phyloP scores from a whole-genome alignment of 2,797 vertebrate genomes.

The Clarias pachynema region DNA sequence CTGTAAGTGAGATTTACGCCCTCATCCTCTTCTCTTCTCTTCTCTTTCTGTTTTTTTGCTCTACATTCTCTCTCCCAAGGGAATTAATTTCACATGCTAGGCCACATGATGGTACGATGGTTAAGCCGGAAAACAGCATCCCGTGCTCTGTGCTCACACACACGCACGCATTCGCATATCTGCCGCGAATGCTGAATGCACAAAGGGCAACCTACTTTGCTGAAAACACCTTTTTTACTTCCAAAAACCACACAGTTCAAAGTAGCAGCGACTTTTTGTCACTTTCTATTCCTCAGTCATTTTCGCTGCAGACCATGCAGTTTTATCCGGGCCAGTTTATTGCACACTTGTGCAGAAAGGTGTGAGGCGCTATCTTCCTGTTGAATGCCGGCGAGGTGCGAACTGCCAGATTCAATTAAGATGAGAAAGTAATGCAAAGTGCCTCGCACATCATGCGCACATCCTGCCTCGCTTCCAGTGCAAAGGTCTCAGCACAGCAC shows the following conservation, averaged over 20 bases:
- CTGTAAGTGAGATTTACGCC: conserved; percentile 63
- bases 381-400: conserved; percentile 38
- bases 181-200: conserved; percentile 33
- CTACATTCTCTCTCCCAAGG: conserved; percentile 4
- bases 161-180: conserved; percentile 8
- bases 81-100: conserved; percentile 35
- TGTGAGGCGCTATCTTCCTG: conserved; percentile 38
- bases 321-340: conserved; percentile 51
- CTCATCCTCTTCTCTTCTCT: neutral
- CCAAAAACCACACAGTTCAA: conserved; percentile 39
- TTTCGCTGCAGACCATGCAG: conserved; percentile 44
- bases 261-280: conserved; percentile 34
- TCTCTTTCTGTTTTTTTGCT: conserved; percentile 5
- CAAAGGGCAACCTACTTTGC: conserved; percentile 35
- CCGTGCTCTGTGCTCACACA: conserved; percentile 20
- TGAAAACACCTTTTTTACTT: conserved; percentile 41
- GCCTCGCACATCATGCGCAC: conserved; percentile 14
- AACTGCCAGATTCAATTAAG: conserved; percentile 53
- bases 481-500: conserved; percentile 2
- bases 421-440: conserved; percentile 23
- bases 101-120: conserved; percentile 27
- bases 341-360: conserved; percentile 51
- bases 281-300: conserved; percentile 1
- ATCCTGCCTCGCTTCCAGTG: neutral
- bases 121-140: conserved; percentile 13